Conservation (phyloP, 1,140 invertebrate species). For the Phthorimaea operculella region DNA sequence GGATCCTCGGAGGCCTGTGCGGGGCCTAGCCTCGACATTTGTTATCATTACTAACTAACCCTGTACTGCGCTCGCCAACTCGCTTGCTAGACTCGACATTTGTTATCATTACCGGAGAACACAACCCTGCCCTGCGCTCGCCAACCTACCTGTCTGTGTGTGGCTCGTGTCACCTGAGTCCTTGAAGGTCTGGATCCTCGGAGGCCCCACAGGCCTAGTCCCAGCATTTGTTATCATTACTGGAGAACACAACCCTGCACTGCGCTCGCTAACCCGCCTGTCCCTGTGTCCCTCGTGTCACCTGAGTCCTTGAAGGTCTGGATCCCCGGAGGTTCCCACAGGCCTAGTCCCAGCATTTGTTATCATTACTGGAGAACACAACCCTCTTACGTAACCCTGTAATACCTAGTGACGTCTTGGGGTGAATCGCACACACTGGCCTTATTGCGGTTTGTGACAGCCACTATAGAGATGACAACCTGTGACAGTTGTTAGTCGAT, state of each 20-base stretch:
- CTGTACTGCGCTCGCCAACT: no score
- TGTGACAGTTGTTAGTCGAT: no score
- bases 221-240: no score
- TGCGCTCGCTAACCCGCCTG: neutral
- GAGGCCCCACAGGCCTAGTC: neutral
- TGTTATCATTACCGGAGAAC: no score
- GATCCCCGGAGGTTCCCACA: neutral
- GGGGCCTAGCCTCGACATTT: constrained; percentile 12
- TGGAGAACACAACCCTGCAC: no score
- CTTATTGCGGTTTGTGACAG: no score
- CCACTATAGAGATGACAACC: no score
- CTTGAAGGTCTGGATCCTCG: neutral
- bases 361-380: constrained; percentile 16
- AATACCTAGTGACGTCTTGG: no score
- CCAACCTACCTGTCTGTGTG: neutral
- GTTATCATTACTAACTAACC: constrained; percentile 27
- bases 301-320: constrained; percentile 1
- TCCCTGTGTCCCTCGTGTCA: neutral
- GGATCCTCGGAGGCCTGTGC: neutral
- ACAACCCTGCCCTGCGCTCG: neutral
- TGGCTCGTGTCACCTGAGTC: neutral
- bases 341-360: constrained; percentile 14
- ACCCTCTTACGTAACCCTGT: neutral
- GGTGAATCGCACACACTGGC: no score
- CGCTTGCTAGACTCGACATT: no score